phyloP scores from a whole-genome alignment of 2,888 invertebrate species.

The Meghimatium bilineatum region DNA sequence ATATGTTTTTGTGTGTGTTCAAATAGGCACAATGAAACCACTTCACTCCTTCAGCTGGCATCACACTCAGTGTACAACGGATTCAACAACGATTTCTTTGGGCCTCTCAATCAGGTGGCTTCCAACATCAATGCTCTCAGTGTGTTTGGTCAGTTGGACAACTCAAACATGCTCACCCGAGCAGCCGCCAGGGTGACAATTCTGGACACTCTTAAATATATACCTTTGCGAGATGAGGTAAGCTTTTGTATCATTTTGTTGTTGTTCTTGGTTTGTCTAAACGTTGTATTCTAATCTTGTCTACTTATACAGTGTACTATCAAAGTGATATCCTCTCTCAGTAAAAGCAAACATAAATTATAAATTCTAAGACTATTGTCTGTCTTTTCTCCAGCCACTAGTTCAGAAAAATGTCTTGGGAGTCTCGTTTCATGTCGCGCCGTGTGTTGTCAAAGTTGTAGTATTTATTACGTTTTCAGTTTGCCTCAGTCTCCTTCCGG shows the following conservation, averaged over 20 bases:
- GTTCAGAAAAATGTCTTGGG: too few relatives aligned
- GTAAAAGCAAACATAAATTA: too few relatives aligned
- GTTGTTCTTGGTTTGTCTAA: too few relatives aligned
- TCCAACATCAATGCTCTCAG: constrained; percentile 14
- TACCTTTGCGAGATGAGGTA: constrained; percentile 45
- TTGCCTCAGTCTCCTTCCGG: too few relatives aligned
- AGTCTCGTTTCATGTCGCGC: too few relatives aligned
- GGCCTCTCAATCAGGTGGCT: constrained; percentile 25
- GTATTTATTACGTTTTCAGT: too few relatives aligned
- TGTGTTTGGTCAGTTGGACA: neutral
- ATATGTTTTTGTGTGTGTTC: neutral
- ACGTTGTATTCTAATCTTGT: too few relatives aligned
- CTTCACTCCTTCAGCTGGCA: neutral
- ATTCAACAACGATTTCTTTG: constrained; percentile 20
- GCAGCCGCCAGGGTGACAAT: neutral
- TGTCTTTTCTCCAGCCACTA: too few relatives aligned
- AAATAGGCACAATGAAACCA: neutral
- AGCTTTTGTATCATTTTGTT: neutral
- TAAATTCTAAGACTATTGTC: too few relatives aligned
- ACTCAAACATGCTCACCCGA: neutral
- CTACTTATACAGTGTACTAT: too few relatives aligned
- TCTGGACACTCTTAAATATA: constrained; percentile 2
- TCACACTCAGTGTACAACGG: constrained; percentile 2
- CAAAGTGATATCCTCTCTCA: too few relatives aligned
- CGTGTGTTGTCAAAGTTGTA: too few relatives aligned